A percentile compares a stretch with the other conserved stretches of the same genome.
These are phyloP conservation scores for Andrena dorsata DNA, from an alignment of 2,888 invertebrate species.

Conservation along the genomic window DNA sequence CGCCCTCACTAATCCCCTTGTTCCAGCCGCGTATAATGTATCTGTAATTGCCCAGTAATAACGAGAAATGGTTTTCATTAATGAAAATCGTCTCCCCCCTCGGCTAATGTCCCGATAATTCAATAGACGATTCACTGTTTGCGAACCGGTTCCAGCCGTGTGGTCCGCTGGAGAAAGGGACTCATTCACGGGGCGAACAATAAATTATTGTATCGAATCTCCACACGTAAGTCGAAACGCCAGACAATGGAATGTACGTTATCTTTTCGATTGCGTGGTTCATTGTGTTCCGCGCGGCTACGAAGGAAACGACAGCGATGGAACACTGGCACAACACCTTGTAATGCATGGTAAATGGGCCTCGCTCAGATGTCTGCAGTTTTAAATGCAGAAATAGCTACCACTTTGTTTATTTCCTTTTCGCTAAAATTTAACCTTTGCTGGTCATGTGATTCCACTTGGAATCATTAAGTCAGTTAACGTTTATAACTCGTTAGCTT, in stretches of 20 bases:
- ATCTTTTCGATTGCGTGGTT: conserved; percentile 36
- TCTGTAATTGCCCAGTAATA: conserved; percentile 2
- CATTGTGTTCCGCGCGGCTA: conserved; percentile 10
- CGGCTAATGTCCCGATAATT: conserved; percentile 43
- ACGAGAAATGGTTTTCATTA: conserved; percentile 37
- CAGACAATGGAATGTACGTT: conserved; percentile 48
- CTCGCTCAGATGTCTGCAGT: background rate
- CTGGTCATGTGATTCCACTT: too few species aligned
- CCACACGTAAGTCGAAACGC: conserved; percentile 32
- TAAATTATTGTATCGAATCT: conserved; percentile 54
- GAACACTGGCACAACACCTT: background rate
- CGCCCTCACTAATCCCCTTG: too few species aligned
- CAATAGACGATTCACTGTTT: conserved; percentile 51
- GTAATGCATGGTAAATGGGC: conserved; percentile 17
- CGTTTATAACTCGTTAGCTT: too few species aligned
- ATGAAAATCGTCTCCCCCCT: conserved; percentile 38
- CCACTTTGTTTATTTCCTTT: too few species aligned
- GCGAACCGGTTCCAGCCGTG: conserved; percentile 51
- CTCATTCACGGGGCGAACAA: conserved; percentile 54
- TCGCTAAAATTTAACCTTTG: too few species aligned
- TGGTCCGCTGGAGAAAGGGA: conserved; percentile 52
- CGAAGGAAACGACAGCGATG: background rate
- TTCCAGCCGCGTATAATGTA: background rate
- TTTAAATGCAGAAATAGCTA: too few species aligned
- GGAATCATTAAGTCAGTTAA: too few species aligned